Conservation (phyloP, 2,113 vertebrate genomes). For the Pionites leucogaster region DNA sequence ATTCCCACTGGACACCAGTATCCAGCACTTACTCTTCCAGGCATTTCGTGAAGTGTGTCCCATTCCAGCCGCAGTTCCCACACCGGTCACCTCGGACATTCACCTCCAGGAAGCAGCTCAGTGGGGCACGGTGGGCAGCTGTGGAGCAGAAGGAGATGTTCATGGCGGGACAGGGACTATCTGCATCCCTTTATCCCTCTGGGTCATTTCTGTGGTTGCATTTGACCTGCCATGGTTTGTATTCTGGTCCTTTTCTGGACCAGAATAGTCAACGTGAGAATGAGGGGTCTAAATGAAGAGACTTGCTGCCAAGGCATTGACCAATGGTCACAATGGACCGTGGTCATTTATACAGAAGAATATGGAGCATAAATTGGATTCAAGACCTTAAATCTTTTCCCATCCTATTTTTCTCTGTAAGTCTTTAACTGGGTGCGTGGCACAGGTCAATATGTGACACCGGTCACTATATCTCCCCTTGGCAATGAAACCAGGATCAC, state of each 20-base stretch:
- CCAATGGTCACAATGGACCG: fast-evolving
- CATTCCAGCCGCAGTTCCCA: slow-evolving; percentile 39
- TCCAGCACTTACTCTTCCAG: not conserved
- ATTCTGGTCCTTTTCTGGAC: not conserved
- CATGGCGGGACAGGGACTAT: not conserved
- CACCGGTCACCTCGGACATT: slow-evolving; percentile 40
- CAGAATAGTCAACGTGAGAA: not conserved
- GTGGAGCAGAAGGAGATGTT: not conserved
- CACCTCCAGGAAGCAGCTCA: slow-evolving; percentile 28
- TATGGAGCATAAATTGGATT: not conserved
- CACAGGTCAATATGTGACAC: not conserved
- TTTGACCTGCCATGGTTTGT: not conserved
- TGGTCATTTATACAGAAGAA: not conserved
- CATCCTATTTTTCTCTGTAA: not conserved
- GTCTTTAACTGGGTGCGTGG: not conserved
- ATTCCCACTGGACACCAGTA: not conserved
- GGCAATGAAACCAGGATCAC: too few species aligned
- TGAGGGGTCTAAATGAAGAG: not conserved
- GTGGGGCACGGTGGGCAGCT: not conserved
- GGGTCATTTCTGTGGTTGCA: not conserved
- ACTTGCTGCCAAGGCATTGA: not conserved
- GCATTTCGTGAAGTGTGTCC: slow-evolving; percentile 14
- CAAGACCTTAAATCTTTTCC: not conserved
- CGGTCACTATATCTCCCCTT: not conserved
- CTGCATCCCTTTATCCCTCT: not conserved